Conservation (phyloP, 2,888 invertebrate genomes). For the Syrista parreyssii region DNA sequence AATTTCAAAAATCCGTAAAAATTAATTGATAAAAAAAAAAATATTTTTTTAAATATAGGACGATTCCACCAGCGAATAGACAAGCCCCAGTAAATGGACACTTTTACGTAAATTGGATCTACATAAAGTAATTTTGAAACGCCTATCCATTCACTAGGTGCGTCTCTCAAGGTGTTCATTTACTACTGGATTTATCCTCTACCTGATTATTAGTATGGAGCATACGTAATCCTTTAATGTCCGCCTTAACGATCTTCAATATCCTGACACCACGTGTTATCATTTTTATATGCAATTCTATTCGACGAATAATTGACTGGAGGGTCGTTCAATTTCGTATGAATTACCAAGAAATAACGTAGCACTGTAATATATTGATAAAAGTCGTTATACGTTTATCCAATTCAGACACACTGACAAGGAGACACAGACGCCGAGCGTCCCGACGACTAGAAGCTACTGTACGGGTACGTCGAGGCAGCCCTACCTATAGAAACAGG, state of each 20-base stretch:
- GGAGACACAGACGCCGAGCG: slow-evolving; percentile 34
- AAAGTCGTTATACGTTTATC: background rate
- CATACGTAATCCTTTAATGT: slow-evolving; percentile 39
- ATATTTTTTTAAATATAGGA: no score
- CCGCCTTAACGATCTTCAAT: slow-evolving; percentile 39
- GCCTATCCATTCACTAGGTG: no score
- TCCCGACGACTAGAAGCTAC: slow-evolving; percentile 45
- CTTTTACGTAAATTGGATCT: no score
- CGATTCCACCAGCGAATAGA: no score
- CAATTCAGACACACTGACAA: slow-evolving; percentile 15
- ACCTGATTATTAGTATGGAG: slow-evolving; percentile 48
- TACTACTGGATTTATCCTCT: slow-evolving; percentile 3
- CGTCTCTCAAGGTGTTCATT: no score
- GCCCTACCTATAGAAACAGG: slow-evolving; percentile 22
- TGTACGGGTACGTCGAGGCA: slow-evolving; percentile 33
- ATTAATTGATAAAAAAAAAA: no score
- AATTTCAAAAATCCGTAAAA: background rate
- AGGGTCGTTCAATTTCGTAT: background rate
- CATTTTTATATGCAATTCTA: slow-evolving; percentile 33
- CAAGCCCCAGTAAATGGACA: no score
- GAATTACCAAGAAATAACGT: background rate
- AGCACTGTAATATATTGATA: background rate
- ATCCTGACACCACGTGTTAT: slow-evolving; percentile 36
- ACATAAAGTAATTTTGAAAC: no score
- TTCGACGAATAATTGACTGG: background rate